These are phyloP conservation scores for Pleuronectes platessa DNA, from an alignment of 2,113 vertebrate genomes.

Conservation along the genomic window DNA sequence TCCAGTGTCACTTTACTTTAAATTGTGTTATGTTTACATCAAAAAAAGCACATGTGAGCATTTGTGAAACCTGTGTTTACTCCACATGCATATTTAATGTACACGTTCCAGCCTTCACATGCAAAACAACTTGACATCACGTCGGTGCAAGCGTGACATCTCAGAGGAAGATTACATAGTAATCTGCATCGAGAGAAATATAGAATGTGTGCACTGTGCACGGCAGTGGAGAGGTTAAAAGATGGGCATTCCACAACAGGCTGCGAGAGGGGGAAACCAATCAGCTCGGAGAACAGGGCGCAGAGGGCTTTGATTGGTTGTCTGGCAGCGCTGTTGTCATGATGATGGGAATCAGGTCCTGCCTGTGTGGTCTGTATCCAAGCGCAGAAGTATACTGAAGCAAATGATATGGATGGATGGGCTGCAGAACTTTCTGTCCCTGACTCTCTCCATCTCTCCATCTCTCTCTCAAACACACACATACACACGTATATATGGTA, in stretches of 20 bases:
- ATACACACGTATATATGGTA: not conserved
- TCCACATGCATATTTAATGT: not conserved
- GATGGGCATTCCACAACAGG: slow-evolving; percentile 79
- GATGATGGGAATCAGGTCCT: slow-evolving; percentile 75
- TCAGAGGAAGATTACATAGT: slow-evolving; percentile 39
- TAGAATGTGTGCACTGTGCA: slow-evolving; percentile 33
- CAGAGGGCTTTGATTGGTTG: slow-evolving; percentile 72
- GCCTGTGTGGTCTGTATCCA: slow-evolving; percentile 81
- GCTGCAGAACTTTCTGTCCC: slow-evolving; percentile 51
- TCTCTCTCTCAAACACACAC: slow-evolving; percentile 1
- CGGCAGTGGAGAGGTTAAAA: slow-evolving; percentile 73
- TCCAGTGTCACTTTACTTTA: not conserved
- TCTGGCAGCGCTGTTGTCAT: slow-evolving; percentile 71
- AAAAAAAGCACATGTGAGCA: not conserved
- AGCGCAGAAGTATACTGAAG: slow-evolving; percentile 68
- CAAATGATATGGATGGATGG: slow-evolving; percentile 62
- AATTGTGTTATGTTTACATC: slow-evolving; percentile 16
- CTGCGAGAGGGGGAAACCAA: slow-evolving; percentile 69
- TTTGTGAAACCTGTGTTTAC: slow-evolving; percentile 3
- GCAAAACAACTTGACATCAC: slow-evolving; percentile 18
- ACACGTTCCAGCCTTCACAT: not conserved
- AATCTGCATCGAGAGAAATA: slow-evolving; percentile 48
- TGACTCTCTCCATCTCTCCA: not conserved
- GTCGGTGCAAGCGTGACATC: slow-evolving; percentile 7
- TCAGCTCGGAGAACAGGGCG: slow-evolving; percentile 53